Evolutionary conservation across 2,888 invertebrate species (phyloP).

Genomic region (Ennomos fuscantarius): DNA sequence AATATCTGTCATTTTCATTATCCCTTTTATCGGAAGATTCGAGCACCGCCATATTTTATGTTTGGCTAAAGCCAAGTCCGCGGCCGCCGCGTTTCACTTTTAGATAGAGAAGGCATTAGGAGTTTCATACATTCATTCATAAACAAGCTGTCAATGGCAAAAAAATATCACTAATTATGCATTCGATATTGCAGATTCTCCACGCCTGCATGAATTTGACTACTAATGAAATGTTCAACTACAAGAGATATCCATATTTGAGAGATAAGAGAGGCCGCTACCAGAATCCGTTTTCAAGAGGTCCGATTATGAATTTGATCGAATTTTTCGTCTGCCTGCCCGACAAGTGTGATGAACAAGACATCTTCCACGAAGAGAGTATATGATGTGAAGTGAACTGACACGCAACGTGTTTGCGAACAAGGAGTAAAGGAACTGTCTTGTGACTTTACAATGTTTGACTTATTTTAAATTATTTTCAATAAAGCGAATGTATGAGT

Average conservation of each 20-base stretch:
- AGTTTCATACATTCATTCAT: too few relatives aligned
- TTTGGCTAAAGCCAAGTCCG: too few relatives aligned
- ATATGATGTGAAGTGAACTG: slow-evolving; percentile 67
- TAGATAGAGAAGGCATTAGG: too few relatives aligned
- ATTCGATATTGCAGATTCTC: slow-evolving; percentile 87
- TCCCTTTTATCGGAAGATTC: too few relatives aligned
- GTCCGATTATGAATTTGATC: slow-evolving; percentile 93
- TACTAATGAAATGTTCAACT: slow-evolving; percentile 98
- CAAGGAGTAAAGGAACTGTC: slow-evolving; percentile 34
- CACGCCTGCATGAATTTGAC: slow-evolving; percentile 97
- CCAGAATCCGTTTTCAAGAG: slow-evolving; percentile 96
- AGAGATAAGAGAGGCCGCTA: slow-evolving; percentile 95
- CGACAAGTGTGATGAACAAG: slow-evolving; percentile 91
- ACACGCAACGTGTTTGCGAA: slow-evolving; percentile 36
- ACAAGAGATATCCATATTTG: slow-evolving; percentile 95
- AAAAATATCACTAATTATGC: neutral
- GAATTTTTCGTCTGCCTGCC: slow-evolving; percentile 96
- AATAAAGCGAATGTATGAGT: too few relatives aligned
- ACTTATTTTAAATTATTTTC: neutral
- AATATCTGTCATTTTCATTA: too few relatives aligned
- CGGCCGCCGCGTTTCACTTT: too few relatives aligned
- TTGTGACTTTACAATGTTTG: slow-evolving; percentile 33
- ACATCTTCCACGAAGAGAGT: slow-evolving; percentile 88
- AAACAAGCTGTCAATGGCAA: too few relatives aligned
- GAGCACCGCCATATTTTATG: too few relatives aligned